Evolutionary conservation across 1,140 invertebrate species (phyloP).

Genomic region (Drosophila ananassae): DNA sequence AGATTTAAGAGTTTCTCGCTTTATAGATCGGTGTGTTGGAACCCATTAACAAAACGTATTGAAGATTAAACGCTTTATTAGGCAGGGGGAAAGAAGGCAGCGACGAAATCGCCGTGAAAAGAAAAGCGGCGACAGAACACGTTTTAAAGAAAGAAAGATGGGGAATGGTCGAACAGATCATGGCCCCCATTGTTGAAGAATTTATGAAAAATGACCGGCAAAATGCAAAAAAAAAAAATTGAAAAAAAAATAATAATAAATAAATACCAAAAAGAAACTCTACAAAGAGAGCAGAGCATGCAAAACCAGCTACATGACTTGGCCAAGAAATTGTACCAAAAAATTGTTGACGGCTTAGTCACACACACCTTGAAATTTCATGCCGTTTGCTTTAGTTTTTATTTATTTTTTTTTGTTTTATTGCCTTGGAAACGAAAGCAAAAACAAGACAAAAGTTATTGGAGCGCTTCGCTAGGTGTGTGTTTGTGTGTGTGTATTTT

Average conservation of each 20-base stretch:
- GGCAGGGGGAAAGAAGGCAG: neutral
- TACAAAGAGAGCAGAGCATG: conserved; percentile 42
- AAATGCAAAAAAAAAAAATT: conserved; percentile 56
- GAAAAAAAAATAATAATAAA: conserved; percentile 16
- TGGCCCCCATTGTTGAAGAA: conserved; percentile 43
- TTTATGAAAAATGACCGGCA: conserved; percentile 67
- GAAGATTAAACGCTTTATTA: conserved; percentile 69
- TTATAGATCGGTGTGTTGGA: conserved; percentile 26
- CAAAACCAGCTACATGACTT: conserved; percentile 22
- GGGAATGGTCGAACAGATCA: conserved; percentile 3
- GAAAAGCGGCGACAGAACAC: conserved; percentile 53
- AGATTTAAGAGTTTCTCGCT: conserved; percentile 39
- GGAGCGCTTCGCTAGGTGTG: conserved; percentile 54
- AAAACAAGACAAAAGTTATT: conserved; percentile 47
- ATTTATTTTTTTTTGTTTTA: conserved; percentile 40
- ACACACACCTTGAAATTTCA: conserved; percentile 70
- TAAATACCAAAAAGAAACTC: conserved; percentile 56
- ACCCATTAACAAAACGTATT: conserved; percentile 77
- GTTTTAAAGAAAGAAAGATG: conserved; percentile 40
- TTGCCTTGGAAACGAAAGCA: conserved; percentile 68
- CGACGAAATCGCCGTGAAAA: conserved; percentile 39
- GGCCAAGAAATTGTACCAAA: conserved; percentile 48
- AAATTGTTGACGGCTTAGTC: conserved; percentile 72
- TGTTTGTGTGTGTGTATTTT: conserved; percentile 40
- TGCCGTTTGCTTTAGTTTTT: conserved; percentile 12